Evolutionary conservation across 1,140 invertebrate genomes (phyloP).

Genomic region (Adoxophyes honmai): DNA sequence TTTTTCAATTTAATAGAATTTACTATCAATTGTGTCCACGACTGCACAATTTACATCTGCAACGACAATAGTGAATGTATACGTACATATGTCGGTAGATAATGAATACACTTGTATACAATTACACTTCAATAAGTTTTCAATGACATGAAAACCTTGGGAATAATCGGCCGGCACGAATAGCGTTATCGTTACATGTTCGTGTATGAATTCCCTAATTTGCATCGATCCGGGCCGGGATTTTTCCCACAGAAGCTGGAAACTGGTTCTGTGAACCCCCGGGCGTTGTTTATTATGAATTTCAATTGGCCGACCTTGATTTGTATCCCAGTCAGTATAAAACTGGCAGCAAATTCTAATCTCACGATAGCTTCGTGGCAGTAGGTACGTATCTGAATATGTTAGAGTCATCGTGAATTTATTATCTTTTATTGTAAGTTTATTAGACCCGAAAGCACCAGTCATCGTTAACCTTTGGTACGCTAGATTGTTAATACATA

Average conservation of each 20-base stretch:
- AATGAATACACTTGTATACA: too few relatives aligned
- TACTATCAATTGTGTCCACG: too few relatives aligned
- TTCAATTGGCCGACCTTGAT: slow-evolving; percentile 1
- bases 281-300: neutral
- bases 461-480: too few relatives aligned
- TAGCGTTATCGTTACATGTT: slow-evolving; percentile 1
- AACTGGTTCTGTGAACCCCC: slow-evolving; percentile 1
- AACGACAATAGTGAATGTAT: too few relatives aligned
- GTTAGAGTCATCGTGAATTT: neutral
- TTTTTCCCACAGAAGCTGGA: neutral
- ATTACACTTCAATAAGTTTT: neutral
- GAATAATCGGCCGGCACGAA: neutral
- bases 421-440: neutral
- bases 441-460: neutral
- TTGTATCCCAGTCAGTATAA: too few relatives aligned
- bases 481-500: too few relatives aligned
- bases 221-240: neutral
- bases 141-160: neutral
- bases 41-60: too few relatives aligned
- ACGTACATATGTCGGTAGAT: too few relatives aligned
- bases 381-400: neutral
- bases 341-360: too few relatives aligned
- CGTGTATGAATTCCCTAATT: slow-evolving; percentile 2
- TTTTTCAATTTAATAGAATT: too few relatives aligned
- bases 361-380: too few relatives aligned